A percentile compares a stretch with the other conserved stretches of the same genome.
These are phyloP conservation scores for Drosophila kanapiae DNA, from an alignment of 1,140 invertebrate species.

Conservation along the genomic window DNA sequence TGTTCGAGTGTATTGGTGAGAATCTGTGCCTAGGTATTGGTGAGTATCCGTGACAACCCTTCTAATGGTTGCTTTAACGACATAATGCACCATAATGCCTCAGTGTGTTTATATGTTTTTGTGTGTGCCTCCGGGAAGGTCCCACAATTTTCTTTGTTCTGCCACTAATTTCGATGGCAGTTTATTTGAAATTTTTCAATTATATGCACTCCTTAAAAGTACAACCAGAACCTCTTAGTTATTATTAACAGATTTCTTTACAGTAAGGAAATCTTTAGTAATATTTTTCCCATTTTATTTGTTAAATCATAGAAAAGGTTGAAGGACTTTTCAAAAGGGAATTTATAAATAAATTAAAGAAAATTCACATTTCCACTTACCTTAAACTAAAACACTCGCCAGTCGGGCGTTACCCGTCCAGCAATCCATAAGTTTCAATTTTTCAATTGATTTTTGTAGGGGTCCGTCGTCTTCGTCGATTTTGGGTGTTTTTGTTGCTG, in stretches of 20 bases:
- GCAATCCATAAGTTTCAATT: constrained; percentile 85
- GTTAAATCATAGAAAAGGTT: no score
- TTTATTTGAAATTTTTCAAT: background rate
- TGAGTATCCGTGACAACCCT: constrained; percentile 18
- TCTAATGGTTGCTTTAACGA: constrained; percentile 29
- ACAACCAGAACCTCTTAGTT: no score
- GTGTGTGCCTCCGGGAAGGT: constrained; percentile 12
- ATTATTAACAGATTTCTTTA: no score
- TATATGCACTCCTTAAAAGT: no score
- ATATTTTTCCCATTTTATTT: no score
- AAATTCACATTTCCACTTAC: constrained; percentile 50
- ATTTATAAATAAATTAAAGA: background rate
- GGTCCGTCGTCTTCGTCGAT: constrained; percentile 51
- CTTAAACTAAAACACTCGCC: constrained; percentile 86
- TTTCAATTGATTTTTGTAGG: constrained; percentile 82
- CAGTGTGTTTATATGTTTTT: no score
- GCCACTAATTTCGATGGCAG: constrained; percentile 11
- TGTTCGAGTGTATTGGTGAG: constrained; percentile 12
- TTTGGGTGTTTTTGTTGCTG: constrained; percentile 25
- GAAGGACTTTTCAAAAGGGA: no score
- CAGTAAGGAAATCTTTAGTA: no score
- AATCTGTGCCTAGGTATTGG: background rate
- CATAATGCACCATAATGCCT: constrained; percentile 4
- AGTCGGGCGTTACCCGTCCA: constrained; percentile 86
- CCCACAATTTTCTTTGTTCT: constrained; percentile 11